Evolutionary conservation across 2,113 vertebrate species (phyloP).

Genomic region (Fukomys damarensis): DNA sequence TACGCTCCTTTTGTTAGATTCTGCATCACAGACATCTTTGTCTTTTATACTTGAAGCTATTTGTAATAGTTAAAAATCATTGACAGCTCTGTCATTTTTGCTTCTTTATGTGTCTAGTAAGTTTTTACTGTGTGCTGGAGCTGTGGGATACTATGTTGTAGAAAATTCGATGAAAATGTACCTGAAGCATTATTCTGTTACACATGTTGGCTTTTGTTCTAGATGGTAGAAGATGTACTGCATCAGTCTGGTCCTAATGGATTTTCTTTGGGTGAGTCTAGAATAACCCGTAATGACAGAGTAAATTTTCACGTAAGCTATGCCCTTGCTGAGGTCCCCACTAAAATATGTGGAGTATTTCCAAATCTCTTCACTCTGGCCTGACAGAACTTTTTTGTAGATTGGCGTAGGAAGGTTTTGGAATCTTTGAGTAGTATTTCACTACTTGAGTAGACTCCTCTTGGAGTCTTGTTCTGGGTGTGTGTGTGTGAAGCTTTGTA

Average conservation of each 20-base stretch:
- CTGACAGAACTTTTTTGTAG: background rate
- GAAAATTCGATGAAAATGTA: background rate
- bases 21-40: background rate
- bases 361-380: background rate
- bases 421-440: background rate
- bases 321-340: background rate
- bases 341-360: background rate
- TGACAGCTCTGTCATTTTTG: background rate
- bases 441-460: background rate
- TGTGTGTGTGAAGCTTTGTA: background rate
- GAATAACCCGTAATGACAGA: background rate
- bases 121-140: background rate
- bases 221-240: background rate
- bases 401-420: background rate
- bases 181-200: background rate
- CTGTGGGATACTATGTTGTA: background rate
- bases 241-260: background rate
- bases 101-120: background rate
- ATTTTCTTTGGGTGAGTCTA: background rate
- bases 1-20: background rate
- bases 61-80: background rate
- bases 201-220: background rate
- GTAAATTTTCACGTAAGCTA: background rate
- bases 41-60: background rate
- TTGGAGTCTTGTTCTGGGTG: background rate